A percentile compares a stretch with the other conserved stretches of the same genome.
These are phyloP conservation scores for Heliconius ethilla DNA, from an alignment of 2,888 invertebrate genomes.

Conservation along the genomic window DNA sequence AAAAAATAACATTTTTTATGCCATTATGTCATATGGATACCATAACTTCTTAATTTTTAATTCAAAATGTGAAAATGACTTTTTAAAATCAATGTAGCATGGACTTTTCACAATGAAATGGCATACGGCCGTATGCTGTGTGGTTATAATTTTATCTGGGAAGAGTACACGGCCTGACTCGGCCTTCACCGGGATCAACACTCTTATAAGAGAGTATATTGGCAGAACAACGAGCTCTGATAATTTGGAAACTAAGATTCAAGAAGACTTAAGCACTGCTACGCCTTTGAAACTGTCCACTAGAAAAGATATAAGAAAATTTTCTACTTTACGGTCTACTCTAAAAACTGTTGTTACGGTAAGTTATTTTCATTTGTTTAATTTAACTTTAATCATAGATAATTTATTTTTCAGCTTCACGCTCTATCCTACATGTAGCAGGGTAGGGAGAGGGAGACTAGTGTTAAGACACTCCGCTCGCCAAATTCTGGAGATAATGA, in stretches of 20 bases:
- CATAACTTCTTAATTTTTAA: neutral
- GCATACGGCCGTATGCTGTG: slow-evolving; percentile 53
- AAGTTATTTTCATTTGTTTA: neutral
- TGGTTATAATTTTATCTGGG: slow-evolving; percentile 51
- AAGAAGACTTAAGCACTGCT: slow-evolving; percentile 22
- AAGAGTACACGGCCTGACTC: slow-evolving; percentile 51
- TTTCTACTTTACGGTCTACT: neutral
- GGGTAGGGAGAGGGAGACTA: too few relatives aligned
- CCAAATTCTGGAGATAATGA: too few relatives aligned
- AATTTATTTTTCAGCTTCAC: too few relatives aligned
- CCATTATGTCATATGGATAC: neutral
- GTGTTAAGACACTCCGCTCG: too few relatives aligned
- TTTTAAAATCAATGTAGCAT: slow-evolving; percentile 29
- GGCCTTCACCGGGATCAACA: slow-evolving; percentile 54
- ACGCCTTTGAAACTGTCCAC: neutral
- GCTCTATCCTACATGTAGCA: too few relatives aligned
- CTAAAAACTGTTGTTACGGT: neutral
- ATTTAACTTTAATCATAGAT: too few relatives aligned
- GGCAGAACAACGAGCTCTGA: slow-evolving; percentile 45
- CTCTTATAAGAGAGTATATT: slow-evolving; percentile 56
- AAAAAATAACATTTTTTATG: neutral
- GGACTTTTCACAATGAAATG: slow-evolving; percentile 57
- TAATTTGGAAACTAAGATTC: slow-evolving; percentile 10
- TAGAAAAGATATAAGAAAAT: neutral
- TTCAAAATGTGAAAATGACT: slow-evolving; percentile 14